A percentile compares a stretch with the other conserved stretches of the same genome.
Evolutionary conservation across 2,113 vertebrate species (phyloP).

Genomic region (Dendropsophus ebraccatus): DNA sequence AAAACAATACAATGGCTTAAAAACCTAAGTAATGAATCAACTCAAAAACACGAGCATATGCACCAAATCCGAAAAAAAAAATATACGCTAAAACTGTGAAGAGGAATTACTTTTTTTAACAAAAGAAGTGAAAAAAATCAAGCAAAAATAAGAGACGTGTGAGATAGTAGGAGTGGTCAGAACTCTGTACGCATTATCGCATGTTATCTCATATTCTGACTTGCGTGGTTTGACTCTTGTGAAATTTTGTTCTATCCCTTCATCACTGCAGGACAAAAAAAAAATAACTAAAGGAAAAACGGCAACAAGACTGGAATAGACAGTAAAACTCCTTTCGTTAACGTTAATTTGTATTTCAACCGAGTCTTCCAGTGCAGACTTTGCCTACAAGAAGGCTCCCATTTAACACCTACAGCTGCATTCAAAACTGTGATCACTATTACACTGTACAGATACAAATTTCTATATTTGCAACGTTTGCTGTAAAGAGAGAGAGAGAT

Average conservation of each 20-base stretch:
- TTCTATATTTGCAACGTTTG: constrained; percentile 97
- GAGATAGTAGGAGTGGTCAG: constrained; percentile 60
- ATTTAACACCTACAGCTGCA: constrained; percentile 67
- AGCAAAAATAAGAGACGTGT: constrained; percentile 64
- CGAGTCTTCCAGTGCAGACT: constrained; percentile 74
- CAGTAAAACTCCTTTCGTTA: constrained; percentile 48
- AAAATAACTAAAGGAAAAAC: constrained; percentile 63
- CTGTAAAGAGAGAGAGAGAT: constrained; percentile 79
- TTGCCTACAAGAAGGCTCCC: constrained; percentile 66
- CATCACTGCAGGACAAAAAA: constrained; percentile 72
- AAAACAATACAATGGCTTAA: constrained; percentile 53
- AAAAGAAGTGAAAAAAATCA: constrained; percentile 72
- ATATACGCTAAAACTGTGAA: constrained; percentile 66
- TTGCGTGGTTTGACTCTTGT: constrained; percentile 87
- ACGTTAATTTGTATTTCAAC: constrained; percentile 64
- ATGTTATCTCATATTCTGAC: constrained; percentile 85
- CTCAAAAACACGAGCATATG: constrained; percentile 73
- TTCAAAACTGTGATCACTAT: constrained; percentile 72
- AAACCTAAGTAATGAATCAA: constrained; percentile 53
- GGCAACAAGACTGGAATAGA: constrained; percentile 61
- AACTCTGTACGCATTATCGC: constrained; percentile 75
- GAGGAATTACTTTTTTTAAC: constrained; percentile 68
- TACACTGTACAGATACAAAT: constrained; percentile 91
- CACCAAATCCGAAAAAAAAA: constrained; percentile 71
- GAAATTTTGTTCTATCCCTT: constrained; percentile 68